Evolutionary conservation across 2,797 vertebrate species (phyloP), one percentile per base, ranked within the genome.

Genomic region (Babyrousa celebensis): DNA sequence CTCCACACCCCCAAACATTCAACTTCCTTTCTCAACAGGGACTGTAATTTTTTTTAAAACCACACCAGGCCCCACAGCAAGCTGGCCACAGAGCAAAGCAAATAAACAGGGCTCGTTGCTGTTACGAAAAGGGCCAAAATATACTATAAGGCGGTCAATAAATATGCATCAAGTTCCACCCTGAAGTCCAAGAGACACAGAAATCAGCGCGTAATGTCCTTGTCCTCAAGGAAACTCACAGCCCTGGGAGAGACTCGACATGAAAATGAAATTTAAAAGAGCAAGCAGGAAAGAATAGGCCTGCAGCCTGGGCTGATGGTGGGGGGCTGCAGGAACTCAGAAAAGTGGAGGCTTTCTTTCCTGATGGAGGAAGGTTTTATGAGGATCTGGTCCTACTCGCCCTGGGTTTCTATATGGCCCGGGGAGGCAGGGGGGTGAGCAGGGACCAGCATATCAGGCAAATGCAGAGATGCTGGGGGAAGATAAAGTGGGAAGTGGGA

Each of bases 141-240:
- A 89, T 63, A 89, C 52, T 94, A 5, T 74, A 77, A 78, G 62
- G 18, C 18, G 54, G 94, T 75, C 87, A 14, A 88, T 93, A 89
- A 96, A 89, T 94, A 97, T 84, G 83, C 96, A 94, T 91, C 75
- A 96, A 68, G 67, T 85, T 92, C 48, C 18, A 10, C 71, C 54
- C 12, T 56, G 80, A 96, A 79, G 92, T 86, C 92, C 71, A 92
- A 90, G 87, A 89, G 80, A 85, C 80, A 77, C 71, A 85, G 85
- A 83, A 74, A 62, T 68, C 82, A 93, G 80, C 92, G 85, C 52
- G 71, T 20, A 32, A 71, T 18, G 27, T 43, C 77, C 43, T 72
- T 87, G 67, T 95, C 95, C 83, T 94, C 43, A 89, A 58, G 58
- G 58, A 89, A 88, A 67, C 92, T 72, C 67, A 84, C 8, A n/a